A percentile compares a stretch with the other conserved stretches of the same genome.
Conservation (phyloP, 2,113 vertebrate genomes). For the Heterocephalus glaber region DNA sequence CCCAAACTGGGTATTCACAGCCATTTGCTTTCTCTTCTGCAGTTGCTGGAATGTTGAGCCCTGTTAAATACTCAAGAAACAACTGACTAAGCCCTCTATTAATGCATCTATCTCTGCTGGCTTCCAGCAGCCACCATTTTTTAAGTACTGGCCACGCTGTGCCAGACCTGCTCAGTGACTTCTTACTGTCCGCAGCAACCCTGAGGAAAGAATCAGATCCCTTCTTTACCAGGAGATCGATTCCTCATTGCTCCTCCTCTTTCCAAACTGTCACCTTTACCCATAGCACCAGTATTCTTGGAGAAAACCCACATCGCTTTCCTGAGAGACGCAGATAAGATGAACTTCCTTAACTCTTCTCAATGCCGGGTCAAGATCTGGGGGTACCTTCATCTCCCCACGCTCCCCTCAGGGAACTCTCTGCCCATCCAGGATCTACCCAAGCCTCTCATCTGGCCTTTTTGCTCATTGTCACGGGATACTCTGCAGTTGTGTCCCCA, state of each 20-base stretch:
- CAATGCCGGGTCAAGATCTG: not conserved
- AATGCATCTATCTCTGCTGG: not conserved
- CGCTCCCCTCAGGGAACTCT: not conserved
- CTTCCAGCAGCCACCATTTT: not conserved
- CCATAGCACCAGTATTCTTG: not conserved
- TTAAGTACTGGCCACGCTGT: not conserved
- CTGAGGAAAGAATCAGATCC: not conserved
- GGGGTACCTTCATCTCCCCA: not conserved
- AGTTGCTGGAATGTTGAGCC: conserved; percentile 66
- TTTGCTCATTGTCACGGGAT: not conserved
- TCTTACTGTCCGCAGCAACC: not conserved
- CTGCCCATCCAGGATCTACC: not conserved
- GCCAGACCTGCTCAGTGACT: not conserved
- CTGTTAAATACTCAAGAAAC: conserved; percentile 33
- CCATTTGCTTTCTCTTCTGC: conserved; percentile 62
- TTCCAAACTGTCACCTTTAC: not conserved
- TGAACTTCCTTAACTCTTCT: not conserved
- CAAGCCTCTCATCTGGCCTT: not conserved
- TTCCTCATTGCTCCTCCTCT: not conserved
- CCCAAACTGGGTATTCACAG: not conserved
- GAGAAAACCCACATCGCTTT: not conserved
- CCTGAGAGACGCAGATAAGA: not conserved
- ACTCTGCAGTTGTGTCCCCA: not conserved
- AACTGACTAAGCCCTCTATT: conserved; percentile 43
- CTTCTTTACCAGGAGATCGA: not conserved